Base-by-base conservation (phyloP, 2,797 vertebrate genomes). In the Kryptolebias ocellatus region DNA sequence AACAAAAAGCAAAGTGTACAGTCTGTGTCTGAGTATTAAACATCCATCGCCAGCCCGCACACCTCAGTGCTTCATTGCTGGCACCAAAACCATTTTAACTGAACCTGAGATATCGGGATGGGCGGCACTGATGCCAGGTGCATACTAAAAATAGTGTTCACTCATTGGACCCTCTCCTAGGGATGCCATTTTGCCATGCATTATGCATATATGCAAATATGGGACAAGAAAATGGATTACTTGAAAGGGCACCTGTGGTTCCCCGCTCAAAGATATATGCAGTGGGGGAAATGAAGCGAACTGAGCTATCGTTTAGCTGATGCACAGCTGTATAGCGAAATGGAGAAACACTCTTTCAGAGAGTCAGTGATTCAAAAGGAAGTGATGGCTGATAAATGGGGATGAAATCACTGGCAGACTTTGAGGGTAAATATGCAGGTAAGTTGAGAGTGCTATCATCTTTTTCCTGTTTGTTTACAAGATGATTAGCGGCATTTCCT, bases 141-240 rank as follows among this genome's bases (percentile, higher is more conserved):
- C 87, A 87, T 85, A 79, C 88, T 90, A 89, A 90, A 92, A 92
- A 91, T 88, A 91, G 79, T 53, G 64, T 70, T 50, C 66, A 84
- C 89, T 92, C 89, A 87, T 89, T 83, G 90, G 90, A 82, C 83
- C 70, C 77, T 77, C 87, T 92, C 80, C 53, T 55, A 78, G 83
- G 86, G 86, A 85, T 79, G 76, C 74, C 83, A 83, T 81, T 91
- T 89, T 84, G 70, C 67, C 73, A 90, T 93, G 89, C 84, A 91
- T 93, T 90, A 93, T 93, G 88, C 83, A 92, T 91, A 55, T 88
- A 93, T 93, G 93, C 83, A 92, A 92, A 93, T 92, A 67, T 0
- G 2, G 55, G 75, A 88, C 72, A 83, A 69, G 84, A 78, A 89
- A 89, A 93, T 88, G 81, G 84, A 91, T 90, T 85, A 88, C 83